These are phyloP conservation scores for Paratrypauchen microcephalus DNA, from an alignment of 2,797 vertebrate species.

Conservation along the genomic window DNA sequence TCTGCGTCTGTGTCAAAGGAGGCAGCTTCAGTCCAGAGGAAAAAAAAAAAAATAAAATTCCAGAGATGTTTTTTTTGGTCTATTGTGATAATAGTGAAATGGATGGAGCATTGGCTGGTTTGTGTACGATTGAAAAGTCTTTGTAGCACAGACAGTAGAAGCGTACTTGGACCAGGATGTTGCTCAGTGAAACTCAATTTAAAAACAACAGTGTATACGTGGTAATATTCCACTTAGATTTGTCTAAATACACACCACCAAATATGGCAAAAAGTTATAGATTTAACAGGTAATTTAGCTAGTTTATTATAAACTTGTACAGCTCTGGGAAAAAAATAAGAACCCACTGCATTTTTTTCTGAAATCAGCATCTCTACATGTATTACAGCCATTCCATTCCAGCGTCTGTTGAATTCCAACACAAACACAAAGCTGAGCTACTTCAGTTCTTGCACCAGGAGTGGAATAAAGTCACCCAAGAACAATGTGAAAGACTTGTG, in stretches of 20 bases:
- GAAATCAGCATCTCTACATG: no score
- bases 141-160: slow-evolving; percentile 6
- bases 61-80: slow-evolving; percentile 55
- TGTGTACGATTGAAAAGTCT: slow-evolving; percentile 29
- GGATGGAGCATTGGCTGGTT: slow-evolving; percentile 50
- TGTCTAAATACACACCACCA: not conserved
- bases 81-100: slow-evolving; percentile 33
- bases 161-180: not conserved
- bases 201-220: not conserved
- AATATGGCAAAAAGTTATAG: not conserved
- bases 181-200: not conserved
- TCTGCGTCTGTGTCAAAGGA: slow-evolving; percentile 16
- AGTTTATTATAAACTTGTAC: no score
- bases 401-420: no score
- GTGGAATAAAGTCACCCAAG: no score
- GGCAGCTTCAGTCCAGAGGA: slow-evolving; percentile 19
- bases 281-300: not conserved
- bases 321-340: no score
- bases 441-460: no score
- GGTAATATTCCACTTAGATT: not conserved
- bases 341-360: no score
- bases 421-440: no score
- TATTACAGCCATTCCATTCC: no score
- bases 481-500: no score
- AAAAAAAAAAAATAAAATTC: not conserved